These are phyloP conservation scores for Stichopus horrens DNA, from an alignment of 53 echinoderm and acorn worm genomes.

Conservation along the genomic window DNA sequence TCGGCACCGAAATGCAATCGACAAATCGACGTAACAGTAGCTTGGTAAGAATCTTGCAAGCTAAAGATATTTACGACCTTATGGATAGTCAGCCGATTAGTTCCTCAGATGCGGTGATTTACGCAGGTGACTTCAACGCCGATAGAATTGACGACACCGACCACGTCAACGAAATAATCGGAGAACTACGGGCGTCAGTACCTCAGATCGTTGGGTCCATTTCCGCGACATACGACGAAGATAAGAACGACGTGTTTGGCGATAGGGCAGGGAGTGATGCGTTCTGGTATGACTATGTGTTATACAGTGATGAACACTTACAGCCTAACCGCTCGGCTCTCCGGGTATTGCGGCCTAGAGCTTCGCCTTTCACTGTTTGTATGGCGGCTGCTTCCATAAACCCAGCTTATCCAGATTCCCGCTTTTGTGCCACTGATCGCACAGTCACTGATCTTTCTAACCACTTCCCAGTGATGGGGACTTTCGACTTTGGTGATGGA, in stretches of 20 bases:
- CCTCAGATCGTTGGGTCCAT: slow-evolving; percentile 64
- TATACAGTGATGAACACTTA: slow-evolving; percentile 54
- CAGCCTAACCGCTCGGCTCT: slow-evolving; percentile 45
- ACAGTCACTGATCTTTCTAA: slow-evolving; percentile 67
- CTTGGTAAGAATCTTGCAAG: slow-evolving; percentile 50
- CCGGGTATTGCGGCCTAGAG: slow-evolving; percentile 43
- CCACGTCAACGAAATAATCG: slow-evolving; percentile 52
- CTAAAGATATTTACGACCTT: slow-evolving; percentile 59
- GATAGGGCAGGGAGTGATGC: slow-evolving; percentile 17
- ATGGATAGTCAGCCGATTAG: slow-evolving; percentile 46
- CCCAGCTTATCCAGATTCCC: slow-evolving; percentile 60
- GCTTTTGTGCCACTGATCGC: slow-evolving; percentile 43
- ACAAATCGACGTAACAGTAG: slow-evolving; percentile 20
- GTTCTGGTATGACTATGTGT: slow-evolving; percentile 62
- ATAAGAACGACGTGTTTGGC: slow-evolving; percentile 64
- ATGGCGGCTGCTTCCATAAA: slow-evolving; percentile 28
- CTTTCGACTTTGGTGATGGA: slow-evolving; percentile 61
- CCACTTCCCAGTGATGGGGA: slow-evolving; percentile 77
- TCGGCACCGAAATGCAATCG: slow-evolving; percentile 76
- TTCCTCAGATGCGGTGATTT: slow-evolving; percentile 64
- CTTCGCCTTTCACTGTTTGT: slow-evolving; percentile 62
- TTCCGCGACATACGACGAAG: slow-evolving; percentile 62
- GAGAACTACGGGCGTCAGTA: slow-evolving; percentile 53
- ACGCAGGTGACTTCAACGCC: slow-evolving; percentile 63
- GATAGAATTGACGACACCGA: slow-evolving; percentile 38